Evolutionary conservation across 1,140 invertebrate species (phyloP).

Genomic region (Gonioctena quinquepunctata): DNA sequence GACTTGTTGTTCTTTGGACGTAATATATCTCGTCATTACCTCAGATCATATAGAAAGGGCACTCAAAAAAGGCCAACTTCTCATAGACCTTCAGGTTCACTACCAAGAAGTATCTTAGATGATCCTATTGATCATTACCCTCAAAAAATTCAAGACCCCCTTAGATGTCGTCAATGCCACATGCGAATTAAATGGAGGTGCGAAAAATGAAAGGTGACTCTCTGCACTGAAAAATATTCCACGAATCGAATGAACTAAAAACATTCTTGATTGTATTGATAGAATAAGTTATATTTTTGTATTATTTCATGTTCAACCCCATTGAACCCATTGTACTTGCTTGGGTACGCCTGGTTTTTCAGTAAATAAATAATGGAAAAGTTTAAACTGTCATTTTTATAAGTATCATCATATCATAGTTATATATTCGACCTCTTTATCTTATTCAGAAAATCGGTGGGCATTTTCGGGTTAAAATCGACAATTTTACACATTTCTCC

Average conservation of each 20-base stretch:
- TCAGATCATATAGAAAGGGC: neutral
- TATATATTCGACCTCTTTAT: too few relatives aligned
- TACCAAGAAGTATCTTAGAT: too few relatives aligned
- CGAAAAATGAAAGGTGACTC: neutral
- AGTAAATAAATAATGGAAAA: neutral
- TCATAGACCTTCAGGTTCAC: neutral
- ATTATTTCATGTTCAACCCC: neutral
- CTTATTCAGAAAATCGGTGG: neutral
- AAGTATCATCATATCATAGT: too few relatives aligned
- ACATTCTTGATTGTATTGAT: neutral
- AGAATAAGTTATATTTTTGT: neutral
- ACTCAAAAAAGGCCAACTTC: neutral
- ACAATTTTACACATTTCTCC: too few relatives aligned
- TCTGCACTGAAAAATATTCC: neutral
- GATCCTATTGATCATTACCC: too few relatives aligned
- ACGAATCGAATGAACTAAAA: neutral
- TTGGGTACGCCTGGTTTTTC: neutral
- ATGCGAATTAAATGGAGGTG: neutral
- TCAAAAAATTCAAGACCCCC: neutral
- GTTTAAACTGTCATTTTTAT: too few relatives aligned
- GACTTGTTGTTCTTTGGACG: neutral
- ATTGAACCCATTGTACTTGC: neutral
- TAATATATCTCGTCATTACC: neutral
- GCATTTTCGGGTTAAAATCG: neutral
- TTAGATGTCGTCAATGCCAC: neutral